phyloP scores from a whole-genome alignment of 2,113 vertebrate genomes.

The Grus americana region DNA sequence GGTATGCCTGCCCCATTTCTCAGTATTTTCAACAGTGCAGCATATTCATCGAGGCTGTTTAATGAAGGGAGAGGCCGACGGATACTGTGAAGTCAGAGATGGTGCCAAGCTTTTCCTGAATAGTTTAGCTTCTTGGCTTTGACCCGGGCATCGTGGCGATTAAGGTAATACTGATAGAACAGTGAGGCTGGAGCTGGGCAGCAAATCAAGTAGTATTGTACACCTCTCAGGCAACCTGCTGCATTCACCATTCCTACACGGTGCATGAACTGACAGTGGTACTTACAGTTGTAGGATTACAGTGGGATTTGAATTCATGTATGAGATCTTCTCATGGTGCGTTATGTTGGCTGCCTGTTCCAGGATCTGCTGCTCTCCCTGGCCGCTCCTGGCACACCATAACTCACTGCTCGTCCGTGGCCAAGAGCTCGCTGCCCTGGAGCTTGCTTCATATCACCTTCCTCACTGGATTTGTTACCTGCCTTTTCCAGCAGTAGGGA shows the following conservation, averaged over 20 bases:
- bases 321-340: background rate
- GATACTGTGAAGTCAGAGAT: background rate
- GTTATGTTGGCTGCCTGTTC: background rate
- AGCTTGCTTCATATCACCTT: background rate
- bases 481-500: background rate
- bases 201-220: background rate
- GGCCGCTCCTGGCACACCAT: accelerated
- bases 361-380: background rate
- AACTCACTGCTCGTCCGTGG: background rate
- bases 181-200: background rate
- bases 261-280: background rate
- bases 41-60: background rate
- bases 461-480: background rate
- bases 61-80: background rate
- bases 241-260: background rate
- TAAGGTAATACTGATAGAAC: background rate
- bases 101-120: background rate
- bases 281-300: background rate
- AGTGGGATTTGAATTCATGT: background rate
- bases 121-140: background rate
- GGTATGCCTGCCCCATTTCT: background rate
- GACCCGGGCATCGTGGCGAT: background rate
- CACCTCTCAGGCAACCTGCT: background rate
- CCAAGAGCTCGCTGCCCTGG: background rate
- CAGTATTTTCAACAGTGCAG: background rate